phyloP scores from a whole-genome alignment of 1,140 invertebrate species.

The Grapholita molesta region DNA sequence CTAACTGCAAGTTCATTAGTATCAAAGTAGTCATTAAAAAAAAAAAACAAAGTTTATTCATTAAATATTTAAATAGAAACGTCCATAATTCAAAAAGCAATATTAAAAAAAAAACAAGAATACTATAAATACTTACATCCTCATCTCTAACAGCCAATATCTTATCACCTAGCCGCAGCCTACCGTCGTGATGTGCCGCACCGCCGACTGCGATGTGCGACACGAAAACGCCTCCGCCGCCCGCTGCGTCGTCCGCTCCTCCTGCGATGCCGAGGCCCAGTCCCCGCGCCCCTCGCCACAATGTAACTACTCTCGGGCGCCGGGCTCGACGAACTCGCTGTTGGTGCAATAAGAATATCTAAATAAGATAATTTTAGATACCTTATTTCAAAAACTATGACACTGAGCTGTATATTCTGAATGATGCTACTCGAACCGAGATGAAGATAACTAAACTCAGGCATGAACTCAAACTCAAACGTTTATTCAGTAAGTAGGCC shows the following conservation, averaged over 20 bases:
- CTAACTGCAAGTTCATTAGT: too few species aligned
- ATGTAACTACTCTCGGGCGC: conserved; percentile 57
- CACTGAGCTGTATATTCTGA: too few species aligned
- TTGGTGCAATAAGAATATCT: conserved; percentile 16
- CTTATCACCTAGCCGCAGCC: conserved; percentile 95
- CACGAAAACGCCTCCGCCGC: conserved; percentile 98
- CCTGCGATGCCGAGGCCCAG: conserved; percentile 97
- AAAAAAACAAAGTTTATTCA: too few species aligned
- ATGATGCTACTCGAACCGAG: too few species aligned
- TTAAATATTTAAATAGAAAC: too few species aligned
- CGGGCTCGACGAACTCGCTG: conserved; percentile 70
- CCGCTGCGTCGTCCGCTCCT: conserved; percentile 97
- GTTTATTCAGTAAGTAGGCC: too few species aligned
- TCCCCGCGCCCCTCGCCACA: conserved; percentile 82
- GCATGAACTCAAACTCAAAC: too few species aligned
- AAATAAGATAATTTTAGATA: neutral
- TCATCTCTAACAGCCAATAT: conserved; percentile 93
- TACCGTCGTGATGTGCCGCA: conserved; percentile 95
- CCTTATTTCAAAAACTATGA: neutral
- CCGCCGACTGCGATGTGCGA: conserved; percentile 98
- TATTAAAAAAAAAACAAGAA: too few species aligned
- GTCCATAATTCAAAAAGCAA: too few species aligned
- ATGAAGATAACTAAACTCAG: too few species aligned
- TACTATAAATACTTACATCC: conserved; percentile 80
- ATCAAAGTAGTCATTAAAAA: too few species aligned